Conservation (phyloP, 2,797 vertebrate species). For the Lithobates pipiens region DNA sequence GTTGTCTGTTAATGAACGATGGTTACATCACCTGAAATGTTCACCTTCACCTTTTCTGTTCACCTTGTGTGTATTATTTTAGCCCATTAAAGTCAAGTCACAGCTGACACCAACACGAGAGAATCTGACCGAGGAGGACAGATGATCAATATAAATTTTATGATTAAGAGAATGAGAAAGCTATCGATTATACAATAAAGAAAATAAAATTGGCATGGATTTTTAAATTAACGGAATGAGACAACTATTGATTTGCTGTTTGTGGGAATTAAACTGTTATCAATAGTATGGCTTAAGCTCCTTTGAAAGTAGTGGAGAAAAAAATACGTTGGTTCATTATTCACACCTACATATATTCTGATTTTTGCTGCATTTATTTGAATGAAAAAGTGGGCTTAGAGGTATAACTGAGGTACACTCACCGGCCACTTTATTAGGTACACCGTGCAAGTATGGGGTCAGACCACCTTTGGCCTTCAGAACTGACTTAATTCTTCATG, state of each 20-base stretch:
- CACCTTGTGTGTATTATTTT: not conserved
- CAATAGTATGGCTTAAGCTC: slow-evolving; percentile 32
- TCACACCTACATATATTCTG: slow-evolving; percentile 1
- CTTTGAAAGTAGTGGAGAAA: slow-evolving; percentile 20
- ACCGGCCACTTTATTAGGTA: too few species aligned
- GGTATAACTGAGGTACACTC: too few species aligned
- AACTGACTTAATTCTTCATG: too few species aligned
- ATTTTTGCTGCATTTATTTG: not conserved
- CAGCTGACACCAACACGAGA: not conserved
- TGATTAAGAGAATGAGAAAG: slow-evolving; percentile 40
- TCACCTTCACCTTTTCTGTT: too few species aligned
- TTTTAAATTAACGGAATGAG: slow-evolving; percentile 37
- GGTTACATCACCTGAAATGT: not conserved
- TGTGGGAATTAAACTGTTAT: slow-evolving; percentile 28
- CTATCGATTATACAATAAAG: slow-evolving; percentile 50
- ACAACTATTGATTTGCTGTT: slow-evolving; percentile 34
- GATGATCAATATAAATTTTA: slow-evolving; percentile 26
- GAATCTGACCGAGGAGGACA: not conserved
- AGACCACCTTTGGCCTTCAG: too few species aligned
- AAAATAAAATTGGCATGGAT: slow-evolving; percentile 47
- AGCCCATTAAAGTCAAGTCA: slow-evolving; percentile 9
- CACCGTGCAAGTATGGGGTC: too few species aligned
- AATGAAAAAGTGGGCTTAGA: too few species aligned
- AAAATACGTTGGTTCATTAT: slow-evolving; percentile 17
- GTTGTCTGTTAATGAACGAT: not conserved